These are phyloP conservation scores for Pipistrellus pygmaeus DNA, from an alignment of 2,797 vertebrate species.

Conservation along the genomic window DNA sequence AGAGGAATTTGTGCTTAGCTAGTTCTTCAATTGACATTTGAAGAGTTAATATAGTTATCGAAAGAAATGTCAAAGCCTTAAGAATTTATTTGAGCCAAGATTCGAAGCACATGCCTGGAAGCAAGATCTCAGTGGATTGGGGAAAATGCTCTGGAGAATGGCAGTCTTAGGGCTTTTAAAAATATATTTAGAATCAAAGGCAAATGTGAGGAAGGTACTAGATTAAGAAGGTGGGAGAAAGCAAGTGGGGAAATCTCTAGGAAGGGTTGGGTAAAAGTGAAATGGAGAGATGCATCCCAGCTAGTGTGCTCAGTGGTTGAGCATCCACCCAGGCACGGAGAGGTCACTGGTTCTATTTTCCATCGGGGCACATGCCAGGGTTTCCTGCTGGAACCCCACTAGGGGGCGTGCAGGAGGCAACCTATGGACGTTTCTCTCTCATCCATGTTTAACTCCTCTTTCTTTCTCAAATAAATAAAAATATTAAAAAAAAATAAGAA, in stretches of 20 bases:
- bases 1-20: not conserved
- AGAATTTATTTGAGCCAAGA: not conserved
- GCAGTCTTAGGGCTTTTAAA: not conserved
- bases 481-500: not conserved
- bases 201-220: not conserved
- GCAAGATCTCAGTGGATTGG: not conserved
- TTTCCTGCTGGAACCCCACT: too few species aligned
- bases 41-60: not conserved
- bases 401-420: too few species aligned
- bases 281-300: not conserved
- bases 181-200: not conserved
- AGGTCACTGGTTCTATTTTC: too few species aligned
- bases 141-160: not conserved
- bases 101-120: not conserved
- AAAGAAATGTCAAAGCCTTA: not conserved
- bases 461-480: too few species aligned
- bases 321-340: too few species aligned
- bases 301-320: too few species aligned
- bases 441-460: too few species aligned
- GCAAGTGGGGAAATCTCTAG: not conserved
- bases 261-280: not conserved
- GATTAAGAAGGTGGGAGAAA: not conserved
- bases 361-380: too few species aligned
- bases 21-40: not conserved
- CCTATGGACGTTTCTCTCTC: too few species aligned